Base-by-base conservation (phyloP, 2,888 invertebrate species). In the Lasioglossum zephyrum region DNA sequence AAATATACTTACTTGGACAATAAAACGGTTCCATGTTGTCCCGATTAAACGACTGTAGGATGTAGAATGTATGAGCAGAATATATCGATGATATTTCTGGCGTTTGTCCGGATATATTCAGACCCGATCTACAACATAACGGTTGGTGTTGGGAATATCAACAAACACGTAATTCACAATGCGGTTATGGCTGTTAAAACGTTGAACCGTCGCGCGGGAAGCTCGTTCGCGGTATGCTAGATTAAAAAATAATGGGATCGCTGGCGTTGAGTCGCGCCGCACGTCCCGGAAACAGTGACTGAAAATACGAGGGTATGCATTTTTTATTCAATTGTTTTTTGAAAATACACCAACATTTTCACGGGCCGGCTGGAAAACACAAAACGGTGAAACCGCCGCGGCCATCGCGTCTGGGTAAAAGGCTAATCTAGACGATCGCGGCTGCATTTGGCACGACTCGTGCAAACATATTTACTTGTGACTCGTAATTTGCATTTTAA, bases 401-500 rank as follows among this genome's bases (percentile, higher is more conserved):
- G 82, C 85, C 83, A 90, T 91, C 83, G 81, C 78, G 81, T 70
- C 75, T 79, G 77, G 87, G 73, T 90, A 84, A 87, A 90, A 85
- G 86, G 89, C 87, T 92, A 90, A 92, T 92, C 90, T 88, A 73
- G 73, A 82, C 85, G 87, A 87, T 91, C 87, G 85, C 78, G 79
- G 84, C 86, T 88, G 89, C 86, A 90, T 91, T 92, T 92, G 91
- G 88, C 88, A 85, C 89, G 84, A 92, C 90, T 91, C 87, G 88
- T 87, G 90, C 90, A 89, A 92, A 92, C 91, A 91, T 92, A 91
- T 92, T 92, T 92, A 89, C 92, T 84, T 86, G 87, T 84, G 87
- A 84, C 86, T 79, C 87, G 90, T 89, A 92, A 93, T 93, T 93
- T 93, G 88, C 93, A 93, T 93, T 93, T 93, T 93, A 93, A 93